Evolutionary conservation across 2,888 invertebrate species (phyloP).

Genomic region (Athripsodes cinereus): DNA sequence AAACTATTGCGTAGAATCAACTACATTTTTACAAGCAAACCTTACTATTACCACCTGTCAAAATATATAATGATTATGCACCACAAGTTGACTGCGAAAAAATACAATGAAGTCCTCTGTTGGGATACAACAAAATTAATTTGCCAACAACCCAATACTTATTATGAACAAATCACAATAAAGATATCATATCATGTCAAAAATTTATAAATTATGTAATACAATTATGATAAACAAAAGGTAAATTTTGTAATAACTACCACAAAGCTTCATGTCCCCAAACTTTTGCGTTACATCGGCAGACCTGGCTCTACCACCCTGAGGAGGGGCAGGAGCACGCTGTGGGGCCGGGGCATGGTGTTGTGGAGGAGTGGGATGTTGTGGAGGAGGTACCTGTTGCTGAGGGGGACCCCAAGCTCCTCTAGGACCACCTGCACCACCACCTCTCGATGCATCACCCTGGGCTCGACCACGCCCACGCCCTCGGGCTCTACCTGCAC

Average conservation of each 20-base stretch:
- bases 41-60: too few species aligned
- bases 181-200: neutral
- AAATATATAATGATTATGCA: too few species aligned
- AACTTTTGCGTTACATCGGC: constrained; percentile 40
- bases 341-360: constrained; percentile 7
- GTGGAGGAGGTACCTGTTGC: constrained; percentile 30
- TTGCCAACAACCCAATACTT: too few species aligned
- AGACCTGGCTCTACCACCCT: constrained; percentile 41
- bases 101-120: too few species aligned
- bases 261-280: constrained; percentile 34
- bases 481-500: neutral
- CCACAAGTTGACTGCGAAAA: too few species aligned
- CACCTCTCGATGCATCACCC: constrained; percentile 18
- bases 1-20: too few species aligned
- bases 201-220: neutral
- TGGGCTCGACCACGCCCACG: constrained; percentile 38
- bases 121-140: too few species aligned
- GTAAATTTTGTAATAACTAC: too few species aligned
- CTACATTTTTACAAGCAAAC: too few species aligned
- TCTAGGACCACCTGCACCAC: neutral
- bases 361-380: constrained; percentile 27
- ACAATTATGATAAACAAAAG: too few species aligned
- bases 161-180: too few species aligned
- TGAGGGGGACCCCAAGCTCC: constrained; percentile 20
- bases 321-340: constrained; percentile 32